Evolutionary conservation across 2,888 invertebrate genomes (phyloP).

Genomic region (Caenorhabditis japonica): DNA sequence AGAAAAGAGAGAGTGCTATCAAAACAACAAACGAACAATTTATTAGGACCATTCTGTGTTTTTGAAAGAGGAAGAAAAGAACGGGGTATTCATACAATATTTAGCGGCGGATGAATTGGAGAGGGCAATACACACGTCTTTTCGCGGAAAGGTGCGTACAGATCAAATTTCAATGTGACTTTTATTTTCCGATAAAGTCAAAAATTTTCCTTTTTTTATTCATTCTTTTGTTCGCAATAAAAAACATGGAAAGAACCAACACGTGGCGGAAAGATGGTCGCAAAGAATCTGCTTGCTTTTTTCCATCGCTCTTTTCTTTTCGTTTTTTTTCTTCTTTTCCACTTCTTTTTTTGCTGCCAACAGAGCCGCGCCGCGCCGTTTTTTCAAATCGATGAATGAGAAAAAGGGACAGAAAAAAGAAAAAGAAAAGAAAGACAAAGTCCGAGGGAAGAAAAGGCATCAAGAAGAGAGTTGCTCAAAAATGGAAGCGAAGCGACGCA

Average conservation of each 20-base stretch:
- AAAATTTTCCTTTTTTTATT: not conserved
- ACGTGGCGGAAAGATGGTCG: not conserved
- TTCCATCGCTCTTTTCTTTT: constrained; percentile 4
- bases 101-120: constrained; percentile 15
- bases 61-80: constrained; percentile 8
- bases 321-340: not conserved
- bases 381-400: constrained; percentile 20
- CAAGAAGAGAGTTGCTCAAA: constrained; percentile 14
- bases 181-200: constrained; percentile 4
- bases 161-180: constrained; percentile 38
- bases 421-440: constrained; percentile 15
- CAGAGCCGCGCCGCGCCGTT: constrained; percentile 3
- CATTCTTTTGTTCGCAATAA: not conserved
- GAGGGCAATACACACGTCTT: too few relatives aligned
- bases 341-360: not conserved
- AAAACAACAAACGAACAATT: constrained; percentile 36
- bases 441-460: too few relatives aligned
- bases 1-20: constrained; percentile 21
- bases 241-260: constrained; percentile 8
- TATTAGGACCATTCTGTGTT: constrained; percentile 41
- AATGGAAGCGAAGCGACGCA: constrained; percentile 27
- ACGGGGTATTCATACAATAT: constrained; percentile 6
- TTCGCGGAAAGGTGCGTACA: too few relatives aligned
- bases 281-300: constrained; percentile 10
- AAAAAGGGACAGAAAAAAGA: constrained; percentile 13